Evolutionary conservation across 2,888 invertebrate genomes (phyloP).

Genomic region (Poecilus cupreus): DNA sequence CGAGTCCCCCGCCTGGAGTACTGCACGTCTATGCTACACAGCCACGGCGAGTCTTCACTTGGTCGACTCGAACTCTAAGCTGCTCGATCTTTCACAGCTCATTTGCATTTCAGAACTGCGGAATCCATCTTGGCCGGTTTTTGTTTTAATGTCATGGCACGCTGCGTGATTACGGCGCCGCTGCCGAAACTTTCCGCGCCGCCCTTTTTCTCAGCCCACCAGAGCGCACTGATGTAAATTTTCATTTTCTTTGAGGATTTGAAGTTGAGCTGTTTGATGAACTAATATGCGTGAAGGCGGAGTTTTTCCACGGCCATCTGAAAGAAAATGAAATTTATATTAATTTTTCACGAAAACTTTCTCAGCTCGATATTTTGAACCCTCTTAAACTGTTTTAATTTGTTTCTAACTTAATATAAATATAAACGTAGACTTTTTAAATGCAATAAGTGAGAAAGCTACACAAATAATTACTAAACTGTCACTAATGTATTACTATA

Average conservation of each 20-base stretch:
- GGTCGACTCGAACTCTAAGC: slow-evolving; percentile 65
- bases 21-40: slow-evolving; percentile 64
- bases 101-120: slow-evolving; percentile 72
- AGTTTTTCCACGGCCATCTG: slow-evolving; percentile 23
- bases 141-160: slow-evolving; percentile 69
- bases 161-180: slow-evolving; percentile 65
- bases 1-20: slow-evolving; percentile 66
- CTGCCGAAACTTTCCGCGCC: slow-evolving; percentile 15
- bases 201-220: slow-evolving; percentile 41
- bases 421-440: no score
- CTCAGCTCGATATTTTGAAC: not conserved
- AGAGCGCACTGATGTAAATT: slow-evolving; percentile 36
- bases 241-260: slow-evolving; percentile 41
- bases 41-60: slow-evolving; percentile 32
- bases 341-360: slow-evolving; percentile 27
- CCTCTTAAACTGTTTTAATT: not conserved
- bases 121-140: slow-evolving; percentile 70
- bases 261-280: slow-evolving; percentile 38
- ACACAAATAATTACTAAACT: no score
- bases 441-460: no score
- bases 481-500: no score
- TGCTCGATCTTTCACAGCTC: slow-evolving; percentile 72
- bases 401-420: no score
- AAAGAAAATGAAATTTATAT: slow-evolving; percentile 40
- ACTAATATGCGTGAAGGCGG: slow-evolving; percentile 42